A percentile compares a stretch with the other conserved stretches of the same genome.
Evolutionary conservation across 1,140 invertebrate species (phyloP).

Genomic region (Leguminivora glycinivorella): DNA sequence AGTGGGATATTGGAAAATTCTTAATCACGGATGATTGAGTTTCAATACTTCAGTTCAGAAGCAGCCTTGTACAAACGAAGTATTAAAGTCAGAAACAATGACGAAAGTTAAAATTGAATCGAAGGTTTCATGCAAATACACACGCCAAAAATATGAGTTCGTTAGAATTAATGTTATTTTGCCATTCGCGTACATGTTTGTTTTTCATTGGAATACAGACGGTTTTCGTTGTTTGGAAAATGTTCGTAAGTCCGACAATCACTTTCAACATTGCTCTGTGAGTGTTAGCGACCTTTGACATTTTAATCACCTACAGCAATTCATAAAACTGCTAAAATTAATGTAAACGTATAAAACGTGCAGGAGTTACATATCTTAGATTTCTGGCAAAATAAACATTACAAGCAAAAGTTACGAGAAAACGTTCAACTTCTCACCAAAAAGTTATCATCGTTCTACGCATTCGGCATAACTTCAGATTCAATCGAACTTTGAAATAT

Average conservation of each 20-base stretch:
- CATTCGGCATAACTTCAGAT: background rate
- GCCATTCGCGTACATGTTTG: conserved; percentile 12
- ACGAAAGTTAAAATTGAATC: conserved; percentile 14
- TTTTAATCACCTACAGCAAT: background rate
- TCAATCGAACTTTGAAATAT: conserved; percentile 12
- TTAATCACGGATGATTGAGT: conserved; percentile 30
- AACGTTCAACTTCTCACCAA: background rate
- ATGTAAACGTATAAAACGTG: background rate
- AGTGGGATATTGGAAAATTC: conserved; percentile 30
- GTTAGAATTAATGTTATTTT: conserved; percentile 10
- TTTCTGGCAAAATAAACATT: no score
- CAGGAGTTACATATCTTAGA: no score
- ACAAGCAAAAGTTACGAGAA: conserved; percentile 13
- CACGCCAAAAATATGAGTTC: conserved; percentile 5
- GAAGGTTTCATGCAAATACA: conserved; percentile 14
- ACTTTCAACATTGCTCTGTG: background rate
- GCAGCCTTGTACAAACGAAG: conserved; percentile 2
- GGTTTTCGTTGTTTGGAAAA: background rate
- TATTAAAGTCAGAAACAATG: conserved; percentile 20
- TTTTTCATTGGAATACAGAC: conserved; percentile 6
- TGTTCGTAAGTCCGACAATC: background rate
- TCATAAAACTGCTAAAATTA: background rate
- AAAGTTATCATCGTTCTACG: background rate
- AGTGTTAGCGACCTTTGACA: conserved; percentile 6
- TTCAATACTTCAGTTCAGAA: conserved; percentile 8